Evolutionary conservation across 2,113 vertebrate species (phyloP).

Genomic region (Sorex fumeus): DNA sequence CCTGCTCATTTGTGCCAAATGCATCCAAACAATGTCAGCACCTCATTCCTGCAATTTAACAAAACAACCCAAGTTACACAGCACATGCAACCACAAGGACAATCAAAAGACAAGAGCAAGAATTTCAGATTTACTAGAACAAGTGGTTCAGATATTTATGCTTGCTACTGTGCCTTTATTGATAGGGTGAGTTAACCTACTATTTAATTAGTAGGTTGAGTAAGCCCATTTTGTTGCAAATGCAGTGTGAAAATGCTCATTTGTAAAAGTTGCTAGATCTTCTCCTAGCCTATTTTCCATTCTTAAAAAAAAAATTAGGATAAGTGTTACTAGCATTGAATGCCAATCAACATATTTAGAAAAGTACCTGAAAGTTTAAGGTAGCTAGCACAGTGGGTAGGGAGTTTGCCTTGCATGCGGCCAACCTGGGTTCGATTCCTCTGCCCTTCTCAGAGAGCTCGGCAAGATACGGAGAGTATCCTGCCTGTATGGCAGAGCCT

Average conservation of each 20-base stretch:
- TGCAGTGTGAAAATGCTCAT: neutral
- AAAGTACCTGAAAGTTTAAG: neutral
- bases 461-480: no score
- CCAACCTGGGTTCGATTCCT: no score
- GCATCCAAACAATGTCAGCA: fast-evolving
- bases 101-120: neutral
- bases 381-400: no score
- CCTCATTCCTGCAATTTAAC: neutral
- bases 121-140: neutral
- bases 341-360: neutral
- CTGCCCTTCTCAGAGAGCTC: no score
- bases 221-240: neutral
- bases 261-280: conserved; percentile 10
- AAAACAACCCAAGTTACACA: neutral
- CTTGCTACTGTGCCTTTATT: conserved; percentile 9
- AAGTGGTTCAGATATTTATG: neutral
- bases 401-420: no score
- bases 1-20: neutral
- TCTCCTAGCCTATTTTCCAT: neutral
- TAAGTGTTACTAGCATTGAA: neutral
- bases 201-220: neutral
- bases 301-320: neutral
- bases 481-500: no score
- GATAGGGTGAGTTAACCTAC: neutral
- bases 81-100: neutral